Percentiles rank a stretch among this genome's conserved stretches.
Evolutionary conservation across 2,888 invertebrate genomes (phyloP).

Genomic region (Hydraecia micacea): DNA sequence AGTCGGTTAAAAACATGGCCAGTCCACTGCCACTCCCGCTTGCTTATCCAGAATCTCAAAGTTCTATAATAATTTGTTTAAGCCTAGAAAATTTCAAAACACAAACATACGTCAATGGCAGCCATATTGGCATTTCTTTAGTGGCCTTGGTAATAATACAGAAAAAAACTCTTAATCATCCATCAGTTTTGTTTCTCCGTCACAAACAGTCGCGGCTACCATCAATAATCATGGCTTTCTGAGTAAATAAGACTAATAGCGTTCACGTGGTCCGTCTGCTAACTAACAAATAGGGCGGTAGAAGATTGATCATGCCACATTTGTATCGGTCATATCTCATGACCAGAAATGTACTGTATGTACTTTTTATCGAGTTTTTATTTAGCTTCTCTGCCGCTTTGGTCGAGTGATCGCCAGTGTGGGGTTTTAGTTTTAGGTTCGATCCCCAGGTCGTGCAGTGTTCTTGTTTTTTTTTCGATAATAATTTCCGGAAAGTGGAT

Average conservation of each 20-base stretch:
- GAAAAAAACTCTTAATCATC: not conserved
- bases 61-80: not conserved
- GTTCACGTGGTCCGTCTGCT: conserved; percentile 45
- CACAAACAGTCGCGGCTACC: conserved; percentile 16
- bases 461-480: too few relatives aligned
- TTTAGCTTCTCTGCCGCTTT: not conserved
- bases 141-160: not conserved
- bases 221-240: conserved; percentile 49
- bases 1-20: too few relatives aligned
- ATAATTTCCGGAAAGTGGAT: not conserved
- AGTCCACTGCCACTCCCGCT: too few relatives aligned
- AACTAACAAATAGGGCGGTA: conserved; percentile 37
- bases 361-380: not conserved
- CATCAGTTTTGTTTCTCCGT: conserved; percentile 24
- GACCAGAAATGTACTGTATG: not conserved
- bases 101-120: not conserved
- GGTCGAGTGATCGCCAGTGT: not conserved
- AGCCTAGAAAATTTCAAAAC: not conserved
- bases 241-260: conserved; percentile 60
- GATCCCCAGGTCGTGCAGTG: too few relatives aligned
- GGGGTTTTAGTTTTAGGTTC: not conserved
- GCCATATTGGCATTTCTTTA: not conserved
- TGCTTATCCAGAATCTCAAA: not conserved
- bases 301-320: conserved; percentile 52
- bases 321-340: conserved; percentile 35